Evolutionary conservation across 2,797 vertebrate genomes (phyloP).

Genomic region (Pseudomugil tenellus): DNA sequence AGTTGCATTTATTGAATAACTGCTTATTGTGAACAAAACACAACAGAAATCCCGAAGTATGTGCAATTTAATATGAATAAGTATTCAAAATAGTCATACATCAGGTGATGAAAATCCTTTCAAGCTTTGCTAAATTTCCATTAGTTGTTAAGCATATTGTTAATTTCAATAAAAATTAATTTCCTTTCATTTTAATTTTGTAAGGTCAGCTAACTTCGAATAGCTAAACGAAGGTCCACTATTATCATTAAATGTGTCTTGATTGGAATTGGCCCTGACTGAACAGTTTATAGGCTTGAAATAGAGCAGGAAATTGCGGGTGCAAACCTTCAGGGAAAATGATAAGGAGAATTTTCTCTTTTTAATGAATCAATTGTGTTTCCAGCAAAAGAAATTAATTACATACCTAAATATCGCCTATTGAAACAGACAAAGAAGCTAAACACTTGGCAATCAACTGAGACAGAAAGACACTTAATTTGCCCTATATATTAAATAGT

Average conservation of each 20-base stretch:
- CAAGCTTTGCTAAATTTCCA: conserved; percentile 68
- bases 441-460: conserved; percentile 75
- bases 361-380: conserved; percentile 87
- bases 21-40: conserved; percentile 17
- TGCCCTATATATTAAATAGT: conserved; percentile 72
- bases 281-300: conserved; percentile 78
- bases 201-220: conserved; percentile 85
- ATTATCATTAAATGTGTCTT: conserved; percentile 82
- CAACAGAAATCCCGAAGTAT: conserved; percentile 35
- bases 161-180: conserved; percentile 84
- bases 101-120: conserved; percentile 62
- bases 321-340: conserved; percentile 77
- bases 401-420: conserved; percentile 81
- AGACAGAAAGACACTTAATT: conserved; percentile 75
- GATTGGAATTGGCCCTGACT: conserved; percentile 77
- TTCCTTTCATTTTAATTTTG: conserved; percentile 81
- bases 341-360: conserved; percentile 81
- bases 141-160: conserved; percentile 76
- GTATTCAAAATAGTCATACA: conserved; percentile 39
- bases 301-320: conserved; percentile 80
- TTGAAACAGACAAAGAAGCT: conserved; percentile 82
- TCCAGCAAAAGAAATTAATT: conserved; percentile 83
- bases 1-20: conserved; percentile 18
- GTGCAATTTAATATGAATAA: conserved; percentile 25
- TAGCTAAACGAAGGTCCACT: conserved; percentile 72